Evolutionary conservation across 1,140 invertebrate species (phyloP), one percentile per base, ranked within the genome.

Genomic region (Neodiprion virginianus): DNA sequence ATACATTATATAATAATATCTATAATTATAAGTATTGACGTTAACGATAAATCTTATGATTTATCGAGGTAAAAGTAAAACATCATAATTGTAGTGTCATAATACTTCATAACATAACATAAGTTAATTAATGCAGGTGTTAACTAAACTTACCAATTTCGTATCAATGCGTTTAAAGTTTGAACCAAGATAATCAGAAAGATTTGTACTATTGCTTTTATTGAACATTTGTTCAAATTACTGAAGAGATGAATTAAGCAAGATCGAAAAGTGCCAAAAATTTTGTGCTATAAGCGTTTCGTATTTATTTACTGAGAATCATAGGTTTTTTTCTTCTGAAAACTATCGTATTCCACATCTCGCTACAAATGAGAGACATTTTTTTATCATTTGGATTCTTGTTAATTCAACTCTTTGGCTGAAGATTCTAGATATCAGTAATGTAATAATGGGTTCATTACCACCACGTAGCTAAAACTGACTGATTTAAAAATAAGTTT

Each of bases 401-500:
- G 53, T 61, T 61, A 61, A 17, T 61, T 61, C 53, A 61, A 61
- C 53, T 61, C n/a, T 61, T 61, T 17, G 53, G 53, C 11, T 14
- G 53, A 61, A 61, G 11, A 61, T 61, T 61, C 28, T 3, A 40
- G 28, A 40, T 40, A 61, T 61, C n/a, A 61, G n/a, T 61, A 40
- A 61, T 17, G 4, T 61, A 61, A 61, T 61, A 40, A 61, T 17
- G n/a, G 8, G 0, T 61, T 12, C n/a, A 61, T 3, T 17, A 61
- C 53, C 53, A 14, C 11, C 53, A 61, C 53, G 5, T 61, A 8
- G 53, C 53, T 61, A 77, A 80, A 79, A 79, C 74, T 67, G 82
- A 83, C 82, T 83, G 82, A 83, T 80, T 83, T 82, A 79, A 73
- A 69, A 21, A 47, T 80, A 81, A 80, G 82, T 80, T 83, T 81